phyloP scores from a whole-genome alignment of 2,888 invertebrate species.

The Eupelmus urozonus region DNA sequence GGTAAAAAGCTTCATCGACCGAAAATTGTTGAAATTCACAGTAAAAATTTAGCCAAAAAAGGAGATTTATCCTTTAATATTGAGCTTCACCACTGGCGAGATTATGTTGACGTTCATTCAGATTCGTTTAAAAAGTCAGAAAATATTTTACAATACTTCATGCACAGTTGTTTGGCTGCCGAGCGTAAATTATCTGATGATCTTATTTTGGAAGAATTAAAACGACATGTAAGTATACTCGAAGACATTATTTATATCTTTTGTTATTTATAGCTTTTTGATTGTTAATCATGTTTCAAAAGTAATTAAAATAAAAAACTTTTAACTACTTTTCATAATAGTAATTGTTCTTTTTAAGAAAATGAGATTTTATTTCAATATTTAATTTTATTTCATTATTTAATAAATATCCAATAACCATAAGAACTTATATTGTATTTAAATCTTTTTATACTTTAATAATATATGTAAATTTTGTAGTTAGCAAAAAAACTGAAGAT shows the following conservation, averaged over 20 bases:
- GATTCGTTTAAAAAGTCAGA: conserved; percentile 55
- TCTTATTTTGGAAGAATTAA: conserved; percentile 10
- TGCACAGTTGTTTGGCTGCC: conserved; percentile 63
- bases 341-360: background rate
- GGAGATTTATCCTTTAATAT: conserved; percentile 84
- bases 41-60: conserved; percentile 78
- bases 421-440: background rate
- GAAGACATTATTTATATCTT: no score
- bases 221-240: conserved; percentile 36
- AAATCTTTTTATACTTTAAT: background rate
- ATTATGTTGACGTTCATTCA: conserved; percentile 67
- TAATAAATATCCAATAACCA: background rate
- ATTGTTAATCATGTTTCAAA: background rate
- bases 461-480: background rate
- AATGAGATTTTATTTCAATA: background rate
- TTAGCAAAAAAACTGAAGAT: conserved; percentile 10
- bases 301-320: background rate
- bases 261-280: background rate
- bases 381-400: background rate
- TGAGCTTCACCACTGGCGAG: conserved; percentile 81
- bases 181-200: conserved; percentile 67
- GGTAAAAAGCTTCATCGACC: conserved; percentile 44
- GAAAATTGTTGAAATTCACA: conserved; percentile 80
- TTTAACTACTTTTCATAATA: background rate
- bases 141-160: conserved; percentile 70